phyloP scores from a whole-genome alignment of 2,888 invertebrate genomes.

The Drosophila buzzatii region DNA sequence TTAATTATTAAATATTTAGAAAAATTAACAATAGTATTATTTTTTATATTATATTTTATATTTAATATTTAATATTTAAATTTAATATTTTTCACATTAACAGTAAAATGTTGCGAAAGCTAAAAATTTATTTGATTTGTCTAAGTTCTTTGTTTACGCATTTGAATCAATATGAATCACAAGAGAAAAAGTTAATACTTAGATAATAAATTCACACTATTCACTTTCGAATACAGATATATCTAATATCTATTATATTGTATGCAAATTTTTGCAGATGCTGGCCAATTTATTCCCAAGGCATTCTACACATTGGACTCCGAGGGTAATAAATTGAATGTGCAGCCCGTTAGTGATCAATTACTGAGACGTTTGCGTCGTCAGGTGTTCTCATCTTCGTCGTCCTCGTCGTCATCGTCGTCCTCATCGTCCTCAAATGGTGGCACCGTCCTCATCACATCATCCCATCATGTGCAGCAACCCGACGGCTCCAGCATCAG shows the following conservation, averaged over 20 bases:
- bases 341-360: conserved; percentile 76
- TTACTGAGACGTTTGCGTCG: conserved; percentile 80
- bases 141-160: background rate
- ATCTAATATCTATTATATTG: background rate
- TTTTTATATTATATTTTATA: background rate
- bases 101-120: background rate
- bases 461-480: conserved; percentile 36
- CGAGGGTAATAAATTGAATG: conserved; percentile 79
- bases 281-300: conserved; percentile 80
- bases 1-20: no score
- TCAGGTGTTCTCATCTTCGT: conserved; percentile 65
- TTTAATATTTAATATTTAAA: background rate
- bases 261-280: conserved; percentile 51
- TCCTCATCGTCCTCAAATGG: conserved; percentile 41
- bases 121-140: background rate
- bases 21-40: background rate
- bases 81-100: background rate
- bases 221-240: background rate
- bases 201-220: no score
- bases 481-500: conserved; percentile 44
- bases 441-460: conserved; percentile 47
- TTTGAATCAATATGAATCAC: background rate
- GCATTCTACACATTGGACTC: conserved; percentile 81
- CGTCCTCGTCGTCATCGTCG: conserved; percentile 60
- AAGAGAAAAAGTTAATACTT: background rate